Evolutionary conservation across 2,113 vertebrate genomes (phyloP).

Genomic region (Ia io): DNA sequence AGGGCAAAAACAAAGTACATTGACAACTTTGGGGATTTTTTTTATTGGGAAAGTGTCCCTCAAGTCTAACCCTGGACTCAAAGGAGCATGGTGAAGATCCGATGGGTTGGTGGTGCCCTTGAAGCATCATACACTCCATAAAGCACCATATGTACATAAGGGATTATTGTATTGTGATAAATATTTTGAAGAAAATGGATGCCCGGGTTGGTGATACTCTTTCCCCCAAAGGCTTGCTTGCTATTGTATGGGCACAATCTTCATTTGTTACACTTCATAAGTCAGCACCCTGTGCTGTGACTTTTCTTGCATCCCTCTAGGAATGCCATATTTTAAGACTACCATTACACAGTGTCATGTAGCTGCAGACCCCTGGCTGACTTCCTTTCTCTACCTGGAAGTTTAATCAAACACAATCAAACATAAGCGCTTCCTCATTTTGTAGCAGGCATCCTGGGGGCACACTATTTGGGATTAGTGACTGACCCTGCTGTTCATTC

Average conservation of each 20-base stretch:
- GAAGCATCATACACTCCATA: background rate
- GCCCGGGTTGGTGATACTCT: background rate
- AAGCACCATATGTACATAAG: background rate
- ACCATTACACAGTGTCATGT: conserved; percentile 39
- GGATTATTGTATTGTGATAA: background rate
- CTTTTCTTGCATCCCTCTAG: background rate
- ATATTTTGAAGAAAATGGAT: conserved; percentile 41
- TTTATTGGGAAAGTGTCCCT: background rate
- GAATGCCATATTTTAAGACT: conserved; percentile 49
- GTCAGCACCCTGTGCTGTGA: background rate
- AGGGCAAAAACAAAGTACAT: background rate
- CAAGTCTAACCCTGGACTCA: background rate
- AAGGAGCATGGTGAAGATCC: background rate
- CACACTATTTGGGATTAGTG: conserved; percentile 53
- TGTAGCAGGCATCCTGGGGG: conserved; percentile 35
- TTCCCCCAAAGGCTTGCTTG: conserved; percentile 3
- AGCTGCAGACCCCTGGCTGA: conserved; percentile 36
- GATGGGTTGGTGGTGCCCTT: background rate
- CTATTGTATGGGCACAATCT: conserved; percentile 8
- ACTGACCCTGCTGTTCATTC: conserved; percentile 48
- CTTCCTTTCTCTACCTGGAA: conserved; percentile 53
- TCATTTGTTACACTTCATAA: background rate
- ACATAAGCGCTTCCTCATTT: conserved; percentile 45
- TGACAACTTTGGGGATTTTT: background rate
- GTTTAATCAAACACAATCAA: conserved; percentile 70